These are phyloP conservation scores for Homalodisca vitripennis DNA, from an alignment of 1,140 invertebrate species.

Conservation along the genomic window DNA sequence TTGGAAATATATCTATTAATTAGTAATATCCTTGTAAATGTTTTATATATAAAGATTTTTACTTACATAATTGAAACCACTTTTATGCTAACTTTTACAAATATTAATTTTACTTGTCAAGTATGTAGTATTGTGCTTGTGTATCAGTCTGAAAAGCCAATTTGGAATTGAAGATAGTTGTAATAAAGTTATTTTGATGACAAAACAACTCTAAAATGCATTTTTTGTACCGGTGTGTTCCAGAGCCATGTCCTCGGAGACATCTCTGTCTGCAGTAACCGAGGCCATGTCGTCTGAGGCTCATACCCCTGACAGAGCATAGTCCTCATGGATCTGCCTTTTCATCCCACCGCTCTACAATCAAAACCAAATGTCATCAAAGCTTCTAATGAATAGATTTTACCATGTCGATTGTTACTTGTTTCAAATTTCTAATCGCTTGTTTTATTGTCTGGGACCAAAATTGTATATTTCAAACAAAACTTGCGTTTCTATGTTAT, in stretches of 20 bases:
- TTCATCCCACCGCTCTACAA: constrained; percentile 9
- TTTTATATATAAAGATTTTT: too few species aligned
- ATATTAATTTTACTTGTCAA: not conserved
- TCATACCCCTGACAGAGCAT: not conserved
- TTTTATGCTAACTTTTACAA: not conserved
- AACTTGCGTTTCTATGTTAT: constrained; percentile 3
- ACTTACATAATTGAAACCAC: not conserved
- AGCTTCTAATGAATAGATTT: not conserved
- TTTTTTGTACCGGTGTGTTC: too few species aligned
- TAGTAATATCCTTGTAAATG: too few species aligned
- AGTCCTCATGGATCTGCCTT: not conserved
- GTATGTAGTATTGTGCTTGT: not conserved
- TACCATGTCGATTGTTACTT: not conserved
- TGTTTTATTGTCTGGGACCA: constrained; percentile 14
- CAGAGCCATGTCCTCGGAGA: not conserved
- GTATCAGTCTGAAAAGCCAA: not conserved
- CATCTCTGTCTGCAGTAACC: not conserved
- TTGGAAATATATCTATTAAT: too few species aligned
- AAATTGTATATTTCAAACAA: not conserved
- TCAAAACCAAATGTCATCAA: constrained; percentile 2
- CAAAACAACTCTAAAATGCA: too few species aligned
- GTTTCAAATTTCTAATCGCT: too few species aligned
- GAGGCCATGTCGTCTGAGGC: not conserved
- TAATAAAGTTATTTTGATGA: not conserved
- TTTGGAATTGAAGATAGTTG: not conserved